Conservation (phyloP, 2,113 vertebrate genomes). For the Neolamprologus ventralis region DNA sequence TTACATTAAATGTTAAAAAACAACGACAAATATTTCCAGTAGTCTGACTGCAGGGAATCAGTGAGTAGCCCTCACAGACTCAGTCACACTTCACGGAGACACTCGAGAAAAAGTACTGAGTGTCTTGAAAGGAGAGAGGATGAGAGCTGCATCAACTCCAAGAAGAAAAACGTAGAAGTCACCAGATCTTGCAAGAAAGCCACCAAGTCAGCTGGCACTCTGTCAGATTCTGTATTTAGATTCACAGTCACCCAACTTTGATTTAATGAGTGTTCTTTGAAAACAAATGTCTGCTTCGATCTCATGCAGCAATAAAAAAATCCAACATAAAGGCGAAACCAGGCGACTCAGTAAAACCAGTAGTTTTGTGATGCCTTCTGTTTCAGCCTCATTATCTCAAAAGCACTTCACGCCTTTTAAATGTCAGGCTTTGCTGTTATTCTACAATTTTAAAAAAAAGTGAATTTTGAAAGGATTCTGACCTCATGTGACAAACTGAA, state of each 20-base stretch:
- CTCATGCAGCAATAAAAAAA: background rate
- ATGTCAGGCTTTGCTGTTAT: constrained; percentile 1
- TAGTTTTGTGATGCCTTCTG: background rate
- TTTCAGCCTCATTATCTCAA: constrained; percentile 26
- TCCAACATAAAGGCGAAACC: background rate
- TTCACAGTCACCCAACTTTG: background rate
- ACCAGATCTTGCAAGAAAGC: background rate
- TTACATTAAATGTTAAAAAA: background rate
- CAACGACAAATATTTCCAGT: background rate
- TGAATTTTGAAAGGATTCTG: background rate
- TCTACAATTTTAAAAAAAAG: background rate
- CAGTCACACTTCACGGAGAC: background rate
- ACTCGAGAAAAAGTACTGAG: background rate
- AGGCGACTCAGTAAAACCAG: background rate
- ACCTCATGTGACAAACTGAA: background rate
- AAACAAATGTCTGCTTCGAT: background rate
- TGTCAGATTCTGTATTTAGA: background rate
- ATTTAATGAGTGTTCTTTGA: background rate
- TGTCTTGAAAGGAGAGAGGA: background rate
- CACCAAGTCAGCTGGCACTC: too few species aligned
- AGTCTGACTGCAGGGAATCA: background rate
- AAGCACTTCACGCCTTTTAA: constrained; percentile 15
- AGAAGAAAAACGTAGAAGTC: background rate
- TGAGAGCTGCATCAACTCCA: background rate
- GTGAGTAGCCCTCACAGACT: background rate